A percentile compares a stretch with the other conserved stretches of the same genome.
Conservation (phyloP, 2,113 vertebrate genomes). For the Crypturellus undulatus region DNA sequence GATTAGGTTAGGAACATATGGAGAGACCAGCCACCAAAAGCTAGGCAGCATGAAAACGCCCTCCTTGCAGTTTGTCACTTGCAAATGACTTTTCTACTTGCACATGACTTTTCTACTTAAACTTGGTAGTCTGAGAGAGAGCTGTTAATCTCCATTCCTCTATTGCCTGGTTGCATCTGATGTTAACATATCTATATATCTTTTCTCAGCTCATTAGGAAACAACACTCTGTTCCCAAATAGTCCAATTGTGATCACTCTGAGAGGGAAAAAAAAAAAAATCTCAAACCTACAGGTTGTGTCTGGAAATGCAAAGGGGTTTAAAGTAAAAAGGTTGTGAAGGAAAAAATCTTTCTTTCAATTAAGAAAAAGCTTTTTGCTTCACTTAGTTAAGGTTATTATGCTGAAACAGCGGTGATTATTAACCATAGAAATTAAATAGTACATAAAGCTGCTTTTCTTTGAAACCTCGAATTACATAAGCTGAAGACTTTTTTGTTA, state of each 20-base stretch:
- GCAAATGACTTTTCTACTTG: neutral
- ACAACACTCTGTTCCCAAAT: neutral
- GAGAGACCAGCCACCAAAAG: neutral
- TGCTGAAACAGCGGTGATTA: neutral
- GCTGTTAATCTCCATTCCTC: neutral
- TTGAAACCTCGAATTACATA: neutral
- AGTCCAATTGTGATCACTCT: neutral
- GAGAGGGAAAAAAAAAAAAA: neutral
- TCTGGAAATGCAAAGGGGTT: neutral
- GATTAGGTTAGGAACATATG: neutral
- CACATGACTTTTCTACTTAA: neutral
- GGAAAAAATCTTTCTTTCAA: neutral
- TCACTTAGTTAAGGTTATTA: neutral
- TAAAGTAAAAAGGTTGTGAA: neutral
- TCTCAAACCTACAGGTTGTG: neutral
- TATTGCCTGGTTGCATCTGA: neutral
- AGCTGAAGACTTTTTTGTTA: neutral
- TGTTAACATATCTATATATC: neutral
- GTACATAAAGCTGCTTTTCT: neutral
- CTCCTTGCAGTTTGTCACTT: neutral
- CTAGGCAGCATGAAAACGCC: neutral
- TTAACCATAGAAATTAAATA: slow-evolving; percentile 10
- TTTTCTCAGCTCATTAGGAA: neutral
- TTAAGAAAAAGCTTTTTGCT: neutral
- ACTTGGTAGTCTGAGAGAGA: neutral